These are phyloP conservation scores for Yponomeuta sedellus DNA, from an alignment of 2,888 invertebrate species.

Conservation along the genomic window DNA sequence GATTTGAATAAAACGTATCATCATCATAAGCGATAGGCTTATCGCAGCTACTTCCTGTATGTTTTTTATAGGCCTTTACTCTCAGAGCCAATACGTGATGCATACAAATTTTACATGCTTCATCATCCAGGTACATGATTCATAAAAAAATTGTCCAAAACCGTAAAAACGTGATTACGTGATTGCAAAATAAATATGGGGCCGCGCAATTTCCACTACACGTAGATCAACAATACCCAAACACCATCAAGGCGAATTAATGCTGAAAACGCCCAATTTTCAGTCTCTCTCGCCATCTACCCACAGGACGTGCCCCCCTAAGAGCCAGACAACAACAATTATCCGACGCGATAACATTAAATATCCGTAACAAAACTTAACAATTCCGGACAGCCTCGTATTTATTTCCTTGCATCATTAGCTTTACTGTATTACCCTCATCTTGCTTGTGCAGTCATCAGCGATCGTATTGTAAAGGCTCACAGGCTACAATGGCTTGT, in stretches of 20 bases:
- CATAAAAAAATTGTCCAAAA: too few relatives aligned
- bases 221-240: too few relatives aligned
- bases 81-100: too few relatives aligned
- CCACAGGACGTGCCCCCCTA: not conserved
- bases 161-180: too few relatives aligned
- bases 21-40: too few relatives aligned
- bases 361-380: slow-evolving; percentile 14
- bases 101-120: too few relatives aligned
- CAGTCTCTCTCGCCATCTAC: not conserved
- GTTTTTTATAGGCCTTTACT: too few relatives aligned
- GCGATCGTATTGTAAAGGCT: not conserved
- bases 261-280: not conserved
- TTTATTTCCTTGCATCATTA: slow-evolving; percentile 14
- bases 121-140: too few relatives aligned
- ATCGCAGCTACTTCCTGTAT: too few relatives aligned
- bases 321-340: slow-evolving; percentile 4
- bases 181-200: too few relatives aligned
- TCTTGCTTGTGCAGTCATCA: not conserved
- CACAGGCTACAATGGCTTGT: slow-evolving; percentile 21
- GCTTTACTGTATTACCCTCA: slow-evolving; percentile 11
- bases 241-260: not conserved
- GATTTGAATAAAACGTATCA: too few relatives aligned
- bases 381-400: slow-evolving; percentile 9
- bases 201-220: too few relatives aligned
- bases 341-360: slow-evolving; percentile 7